Percentiles rank a stretch among this genome's conserved stretches.
phyloP scores from a whole-genome alignment of 2,888 invertebrate genomes.

The Hesperia comma region DNA sequence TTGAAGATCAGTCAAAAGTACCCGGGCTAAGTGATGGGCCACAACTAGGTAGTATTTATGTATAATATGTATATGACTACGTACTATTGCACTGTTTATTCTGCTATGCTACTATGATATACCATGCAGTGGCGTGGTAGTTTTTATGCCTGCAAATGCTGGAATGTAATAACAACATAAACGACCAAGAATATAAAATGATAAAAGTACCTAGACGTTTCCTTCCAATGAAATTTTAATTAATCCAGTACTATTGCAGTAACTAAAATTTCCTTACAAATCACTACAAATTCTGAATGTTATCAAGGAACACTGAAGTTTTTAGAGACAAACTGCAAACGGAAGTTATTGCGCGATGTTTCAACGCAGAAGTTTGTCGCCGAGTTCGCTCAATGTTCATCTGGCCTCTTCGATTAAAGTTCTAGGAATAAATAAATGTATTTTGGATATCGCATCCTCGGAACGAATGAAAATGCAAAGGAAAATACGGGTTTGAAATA shows the following conservation, averaged over 20 bases:
- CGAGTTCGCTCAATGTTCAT: conserved; percentile 52
- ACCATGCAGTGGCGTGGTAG: no score
- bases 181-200: no score
- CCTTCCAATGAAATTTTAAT: neutral
- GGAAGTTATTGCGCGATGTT: conserved; percentile 63
- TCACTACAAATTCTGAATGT: conserved; percentile 41
- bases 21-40: no score
- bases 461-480: conserved; percentile 32
- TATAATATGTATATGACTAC: no score
- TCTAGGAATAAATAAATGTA: conserved; percentile 40
- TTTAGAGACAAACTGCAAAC: conserved; percentile 50
- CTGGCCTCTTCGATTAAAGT: conserved; percentile 48
- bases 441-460: conserved; percentile 43
- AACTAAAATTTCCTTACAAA: conserved; percentile 26
- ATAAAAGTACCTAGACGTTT: conserved; percentile 12
- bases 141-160: no score
- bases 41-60: no score
- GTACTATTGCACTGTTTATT: no score
- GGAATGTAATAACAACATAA: no score
- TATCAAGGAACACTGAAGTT: conserved; percentile 47
- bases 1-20: no score
- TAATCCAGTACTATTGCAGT: conserved; percentile 4
- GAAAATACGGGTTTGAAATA: conserved; percentile 27
- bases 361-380: conserved; percentile 59
- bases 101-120: no score